phyloP scores from a whole-genome alignment of 2,113 vertebrate species.

The Passer montanus region DNA sequence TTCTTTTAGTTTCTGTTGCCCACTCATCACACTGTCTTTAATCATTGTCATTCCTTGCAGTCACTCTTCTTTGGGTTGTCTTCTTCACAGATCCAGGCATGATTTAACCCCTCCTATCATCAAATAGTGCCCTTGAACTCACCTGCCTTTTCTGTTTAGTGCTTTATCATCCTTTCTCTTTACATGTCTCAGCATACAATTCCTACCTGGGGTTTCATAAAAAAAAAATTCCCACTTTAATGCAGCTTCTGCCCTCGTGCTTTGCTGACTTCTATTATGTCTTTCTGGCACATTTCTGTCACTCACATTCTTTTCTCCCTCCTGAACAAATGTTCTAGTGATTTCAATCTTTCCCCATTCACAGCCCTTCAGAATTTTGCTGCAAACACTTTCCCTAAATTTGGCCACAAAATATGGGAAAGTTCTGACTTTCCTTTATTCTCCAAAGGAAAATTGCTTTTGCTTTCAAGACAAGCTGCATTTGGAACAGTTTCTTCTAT shows the following conservation, averaged over 20 bases:
- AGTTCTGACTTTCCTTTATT: not conserved
- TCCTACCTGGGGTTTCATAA: not conserved
- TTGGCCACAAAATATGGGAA: not conserved
- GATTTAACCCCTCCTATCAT: not conserved
- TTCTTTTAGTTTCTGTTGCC: not conserved
- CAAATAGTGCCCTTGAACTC: not conserved
- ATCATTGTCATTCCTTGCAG: not conserved
- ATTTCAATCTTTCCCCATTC: not conserved
- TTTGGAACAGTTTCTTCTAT: not conserved
- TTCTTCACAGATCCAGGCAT: not conserved
- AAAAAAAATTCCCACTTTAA: not conserved
- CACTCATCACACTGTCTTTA: not conserved
- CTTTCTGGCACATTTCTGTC: not conserved
- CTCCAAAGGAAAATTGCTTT: not conserved
- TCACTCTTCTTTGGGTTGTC: not conserved
- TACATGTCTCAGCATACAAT: not conserved
- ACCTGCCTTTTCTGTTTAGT: not conserved
- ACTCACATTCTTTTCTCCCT: not conserved
- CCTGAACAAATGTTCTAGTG: not conserved
- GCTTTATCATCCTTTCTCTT: not conserved
- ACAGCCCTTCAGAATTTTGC: not conserved
- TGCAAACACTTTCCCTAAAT: not conserved
- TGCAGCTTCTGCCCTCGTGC: not conserved
- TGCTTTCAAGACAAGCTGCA: not conserved
- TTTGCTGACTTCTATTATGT: not conserved